These are phyloP conservation scores for Gari tellinella DNA, from an alignment of 2,888 invertebrate species.

Conservation along the genomic window DNA sequence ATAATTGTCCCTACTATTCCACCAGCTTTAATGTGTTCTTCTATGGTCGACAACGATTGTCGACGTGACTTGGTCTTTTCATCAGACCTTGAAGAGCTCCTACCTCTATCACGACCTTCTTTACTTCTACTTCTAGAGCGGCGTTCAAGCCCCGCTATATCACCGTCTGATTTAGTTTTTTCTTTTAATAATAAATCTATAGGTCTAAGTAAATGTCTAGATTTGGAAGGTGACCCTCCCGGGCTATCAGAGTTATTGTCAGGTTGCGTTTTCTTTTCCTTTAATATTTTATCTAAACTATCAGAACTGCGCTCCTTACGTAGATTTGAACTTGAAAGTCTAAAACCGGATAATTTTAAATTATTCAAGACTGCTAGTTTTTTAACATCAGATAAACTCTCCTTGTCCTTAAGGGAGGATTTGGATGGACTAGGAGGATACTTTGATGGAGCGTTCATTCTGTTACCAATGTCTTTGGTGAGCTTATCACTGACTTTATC, in stretches of 20 bases:
- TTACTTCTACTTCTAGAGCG: slow-evolving; percentile 49
- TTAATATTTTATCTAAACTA: slow-evolving; percentile 58
- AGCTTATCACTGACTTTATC: slow-evolving; percentile 69
- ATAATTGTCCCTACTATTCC: slow-evolving; percentile 30
- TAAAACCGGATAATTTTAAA: slow-evolving; percentile 67
- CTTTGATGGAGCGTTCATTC: slow-evolving; percentile 73
- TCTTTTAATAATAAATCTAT: slow-evolving; percentile 53
- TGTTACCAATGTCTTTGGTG: slow-evolving; percentile 77
- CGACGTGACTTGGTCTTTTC: slow-evolving; percentile 43
- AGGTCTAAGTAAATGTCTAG: slow-evolving; percentile 57
- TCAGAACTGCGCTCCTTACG: slow-evolving; percentile 58
- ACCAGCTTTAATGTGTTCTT: slow-evolving; percentile 50
- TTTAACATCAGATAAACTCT: slow-evolving; percentile 72
- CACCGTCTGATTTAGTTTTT: slow-evolving; percentile 60
- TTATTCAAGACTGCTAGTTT: slow-evolving; percentile 67
- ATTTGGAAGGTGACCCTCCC: slow-evolving; percentile 52
- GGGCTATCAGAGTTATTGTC: slow-evolving; percentile 23
- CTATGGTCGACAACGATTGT: slow-evolving; percentile 60
- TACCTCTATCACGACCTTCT: slow-evolving; percentile 47
- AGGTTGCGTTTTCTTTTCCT: slow-evolving; percentile 55
- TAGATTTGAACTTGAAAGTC: slow-evolving; percentile 58
- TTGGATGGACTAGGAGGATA: slow-evolving; percentile 73
- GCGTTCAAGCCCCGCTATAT: slow-evolving; percentile 52
- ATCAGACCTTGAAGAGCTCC: slow-evolving; percentile 54
- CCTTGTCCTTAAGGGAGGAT: slow-evolving; percentile 73